Percentiles rank a stretch among this genome's conserved stretches.
phyloP scores from a whole-genome alignment of 2,797 vertebrate genomes.

The Arctocebus calabarensis region DNA sequence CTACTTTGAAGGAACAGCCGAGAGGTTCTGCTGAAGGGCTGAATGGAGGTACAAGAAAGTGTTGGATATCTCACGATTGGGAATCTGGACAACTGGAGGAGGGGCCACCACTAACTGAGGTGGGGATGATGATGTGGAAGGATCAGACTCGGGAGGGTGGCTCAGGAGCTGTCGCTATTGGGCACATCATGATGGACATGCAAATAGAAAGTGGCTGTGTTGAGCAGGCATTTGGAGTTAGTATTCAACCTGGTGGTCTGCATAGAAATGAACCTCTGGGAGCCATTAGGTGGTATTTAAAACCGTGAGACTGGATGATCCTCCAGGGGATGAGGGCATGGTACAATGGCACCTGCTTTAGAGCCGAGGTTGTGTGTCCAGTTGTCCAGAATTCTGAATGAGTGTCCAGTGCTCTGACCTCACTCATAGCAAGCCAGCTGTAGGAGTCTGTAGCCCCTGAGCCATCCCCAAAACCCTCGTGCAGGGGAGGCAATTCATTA shows the following conservation, averaged over 20 bases:
- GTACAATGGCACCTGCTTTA: neutral
- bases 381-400: neutral
- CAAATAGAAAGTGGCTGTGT: rapidly evolving
- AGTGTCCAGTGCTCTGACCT: neutral
- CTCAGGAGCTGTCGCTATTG: neutral
- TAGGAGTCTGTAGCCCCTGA: neutral
- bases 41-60: neutral
- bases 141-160: too few relatives aligned
- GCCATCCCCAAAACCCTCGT: neutral
- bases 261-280: neutral
- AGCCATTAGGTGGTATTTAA: neutral
- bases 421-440: neutral
- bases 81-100: neutral
- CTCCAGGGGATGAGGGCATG: neutral
- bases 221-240: rapidly evolving
- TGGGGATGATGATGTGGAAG: rapidly evolving
- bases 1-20: neutral
- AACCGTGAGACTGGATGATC: neutral
- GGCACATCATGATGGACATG: neutral
- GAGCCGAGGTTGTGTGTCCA: neutral
- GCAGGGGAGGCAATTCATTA: neutral
- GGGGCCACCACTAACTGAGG: neutral
- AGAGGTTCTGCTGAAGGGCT: neutral
- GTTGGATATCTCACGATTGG: neutral
- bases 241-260: neutral